Evolutionary conservation across 2,113 vertebrate species (phyloP), one percentile per base, ranked within the genome.

Genomic region (Heteronetta atricapilla): DNA sequence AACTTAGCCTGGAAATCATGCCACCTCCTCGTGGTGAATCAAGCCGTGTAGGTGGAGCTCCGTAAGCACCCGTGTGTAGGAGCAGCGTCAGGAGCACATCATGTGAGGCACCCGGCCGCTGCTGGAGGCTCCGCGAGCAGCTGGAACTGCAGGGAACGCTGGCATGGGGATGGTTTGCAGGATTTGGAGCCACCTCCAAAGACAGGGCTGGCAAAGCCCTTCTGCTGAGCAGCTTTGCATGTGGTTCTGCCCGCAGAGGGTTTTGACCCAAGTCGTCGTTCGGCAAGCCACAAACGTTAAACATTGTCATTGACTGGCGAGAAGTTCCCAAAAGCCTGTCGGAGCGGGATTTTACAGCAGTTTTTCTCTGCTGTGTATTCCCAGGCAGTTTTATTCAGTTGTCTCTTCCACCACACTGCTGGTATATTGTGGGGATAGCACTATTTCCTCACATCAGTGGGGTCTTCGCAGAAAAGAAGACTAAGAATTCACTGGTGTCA

Each of bases 21-120:
- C 69, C 44, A 44, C 70, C 58, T 95, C 89, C 77, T 78, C 70
- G 48, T 17, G 60, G 62, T 95, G 84, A 93, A 93, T 96, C 82
- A 86, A 91, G 86, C 23, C 2, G 1, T 48, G 80, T 89, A 78
- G 93, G 86, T 84, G 66, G 88, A 94, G 82, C 48, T 91, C 56
- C 56, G 29, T 67, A 78, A 58, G 55, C 40, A 58, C 48, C 44
- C 80, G 28, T 33, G 44, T 86, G 89, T 81, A 83, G 89, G 87
- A 96, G 89, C 74, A 36, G 52, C 84, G 94, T 42, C 19, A 2
- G n/a, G 38, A 68, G 56, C 26, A 29, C 15, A 3, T 90, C 48
- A 55, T 33, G 23, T n/a, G 26, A 9, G 5, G 78, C 40, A 64
- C 52, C 70, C 13, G 8, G 36, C 36, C n/a, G 22, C 68, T 64